phyloP scores from a whole-genome alignment of 2,113 vertebrate genomes.

The Embiotoca jacksoni region DNA sequence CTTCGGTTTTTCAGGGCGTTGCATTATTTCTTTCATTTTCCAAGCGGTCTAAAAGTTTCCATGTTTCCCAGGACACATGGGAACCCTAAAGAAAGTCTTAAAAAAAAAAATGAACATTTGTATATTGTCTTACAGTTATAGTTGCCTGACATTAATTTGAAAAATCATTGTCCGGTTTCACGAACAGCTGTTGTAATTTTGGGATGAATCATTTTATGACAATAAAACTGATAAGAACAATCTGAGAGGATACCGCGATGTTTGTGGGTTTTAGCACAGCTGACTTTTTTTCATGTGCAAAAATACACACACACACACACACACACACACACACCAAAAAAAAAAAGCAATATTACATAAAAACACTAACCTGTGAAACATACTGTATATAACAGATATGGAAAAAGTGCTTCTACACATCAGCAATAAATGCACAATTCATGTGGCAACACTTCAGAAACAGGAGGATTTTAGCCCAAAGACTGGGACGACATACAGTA shows the following conservation, averaged over 20 bases:
- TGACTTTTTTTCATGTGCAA: not conserved
- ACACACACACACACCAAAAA: not conserved
- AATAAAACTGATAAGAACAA: conserved; percentile 28
- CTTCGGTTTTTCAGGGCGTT: not conserved
- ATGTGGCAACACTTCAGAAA: conserved; percentile 4
- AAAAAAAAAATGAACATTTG: not conserved
- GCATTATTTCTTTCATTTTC: not conserved
- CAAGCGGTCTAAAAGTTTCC: not conserved
- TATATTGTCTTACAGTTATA: not conserved
- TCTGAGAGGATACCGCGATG: conserved; percentile 37
- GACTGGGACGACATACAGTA: not conserved
- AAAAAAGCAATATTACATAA: conserved; percentile 13
- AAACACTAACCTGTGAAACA: conserved; percentile 28
- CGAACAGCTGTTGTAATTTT: conserved; percentile 3
- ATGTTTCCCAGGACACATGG: not conserved
- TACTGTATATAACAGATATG: not conserved
- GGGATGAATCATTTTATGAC: conserved; percentile 10
- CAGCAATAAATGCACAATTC: conserved; percentile 25
- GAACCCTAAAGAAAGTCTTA: not conserved
- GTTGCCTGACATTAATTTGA: not conserved
- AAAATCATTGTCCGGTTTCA: not conserved
- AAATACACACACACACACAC: not conserved
- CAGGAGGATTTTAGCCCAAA: not conserved
- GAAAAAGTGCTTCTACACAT: conserved; percentile 17
- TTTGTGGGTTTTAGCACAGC: conserved; percentile 37